A percentile compares a stretch with the other conserved stretches of the same genome.
phyloP scores from a whole-genome alignment of 1,140 invertebrate genomes.

The Drosophila elegans region DNA sequence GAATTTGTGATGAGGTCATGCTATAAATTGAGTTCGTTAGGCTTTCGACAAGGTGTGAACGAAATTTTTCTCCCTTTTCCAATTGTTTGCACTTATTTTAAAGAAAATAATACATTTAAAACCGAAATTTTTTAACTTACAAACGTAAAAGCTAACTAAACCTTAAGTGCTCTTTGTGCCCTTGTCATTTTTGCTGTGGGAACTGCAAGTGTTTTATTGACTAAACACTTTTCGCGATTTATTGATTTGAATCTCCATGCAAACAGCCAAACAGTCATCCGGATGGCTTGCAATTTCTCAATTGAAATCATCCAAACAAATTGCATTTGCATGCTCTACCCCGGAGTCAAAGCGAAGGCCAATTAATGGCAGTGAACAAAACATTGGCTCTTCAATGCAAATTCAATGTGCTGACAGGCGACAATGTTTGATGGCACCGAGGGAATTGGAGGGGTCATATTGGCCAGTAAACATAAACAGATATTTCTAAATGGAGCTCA shows the following conservation, averaged over 20 bases:
- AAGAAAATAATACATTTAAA: no score
- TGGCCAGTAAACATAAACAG: constrained; percentile 44
- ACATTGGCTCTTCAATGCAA: constrained; percentile 37
- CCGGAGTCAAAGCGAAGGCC: constrained; percentile 54
- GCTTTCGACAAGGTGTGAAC: neutral
- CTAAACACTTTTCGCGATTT: constrained; percentile 60
- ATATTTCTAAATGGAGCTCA: constrained; percentile 47
- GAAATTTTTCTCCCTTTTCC: no score
- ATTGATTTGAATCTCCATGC: constrained; percentile 61
- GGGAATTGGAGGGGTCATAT: neutral
- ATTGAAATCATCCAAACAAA: constrained; percentile 56
- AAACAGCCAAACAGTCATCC: constrained; percentile 7
- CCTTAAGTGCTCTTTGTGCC: neutral
- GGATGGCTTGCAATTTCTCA: constrained; percentile 34
- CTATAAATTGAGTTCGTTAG: constrained; percentile 8
- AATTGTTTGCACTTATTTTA: no score
- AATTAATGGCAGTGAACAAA: constrained; percentile 57
- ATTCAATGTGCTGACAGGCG: constrained; percentile 69
- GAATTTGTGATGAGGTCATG: constrained; percentile 8
- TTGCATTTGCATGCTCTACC: constrained; percentile 43
- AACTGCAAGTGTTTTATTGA: constrained; percentile 56
- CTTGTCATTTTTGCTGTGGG: neutral
- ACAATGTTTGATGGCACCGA: constrained; percentile 33
- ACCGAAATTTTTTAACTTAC: no score
- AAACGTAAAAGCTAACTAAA: neutral